Base-by-base conservation (phyloP, 92 coral and sea anemone genomes). In the Muricea muricata region DNA sequence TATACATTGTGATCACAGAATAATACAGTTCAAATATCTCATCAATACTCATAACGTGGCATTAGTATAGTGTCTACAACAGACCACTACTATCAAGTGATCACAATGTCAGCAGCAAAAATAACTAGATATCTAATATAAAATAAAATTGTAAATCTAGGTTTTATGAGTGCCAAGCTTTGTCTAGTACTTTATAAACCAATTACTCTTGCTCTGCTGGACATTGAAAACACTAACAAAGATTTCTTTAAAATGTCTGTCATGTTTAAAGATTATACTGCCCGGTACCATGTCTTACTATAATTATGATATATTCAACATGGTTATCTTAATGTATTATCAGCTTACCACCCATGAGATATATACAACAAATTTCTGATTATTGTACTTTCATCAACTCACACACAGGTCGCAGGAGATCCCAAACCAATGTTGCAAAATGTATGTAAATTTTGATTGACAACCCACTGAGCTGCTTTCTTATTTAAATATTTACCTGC, bases 401-500 rank as follows among this genome's bases (percentile, higher is more conserved):
- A 63, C 6, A 30, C n/a, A 63, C 70, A 63, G n/a, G n/a, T 14
- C 39, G 20, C 23, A 52, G 26, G 24, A 52, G 20, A n/a, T 52
- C 60, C 4, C 60, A 18, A 52, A 28, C n/a, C 70, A 28, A 63
- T 29, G 30, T 28, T 26, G n/a, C 30, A 63, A 63, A 63, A 63
- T 63, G 39, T 63, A 63, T 63, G 70, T 63, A 63, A 63, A 63
- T 63, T 63, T 63, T 63, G 70, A 9, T 30, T 63, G 70, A 30
- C 70, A 63, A 32, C 70, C 70, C 24, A 63, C 70, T 10, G 39
- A 63, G 70, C 37, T 15, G 8, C 20, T 54, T 1, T 63, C 28
- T 7, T 63, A 28, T 63, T 28, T 13, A 63, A 28, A 0, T 39
- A 83, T 90, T 78, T 63, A 91, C 98, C 98, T 57, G 98, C 98